Conservation (phyloP, 2,113 vertebrate genomes). For the Scytalopus superciliaris region DNA sequence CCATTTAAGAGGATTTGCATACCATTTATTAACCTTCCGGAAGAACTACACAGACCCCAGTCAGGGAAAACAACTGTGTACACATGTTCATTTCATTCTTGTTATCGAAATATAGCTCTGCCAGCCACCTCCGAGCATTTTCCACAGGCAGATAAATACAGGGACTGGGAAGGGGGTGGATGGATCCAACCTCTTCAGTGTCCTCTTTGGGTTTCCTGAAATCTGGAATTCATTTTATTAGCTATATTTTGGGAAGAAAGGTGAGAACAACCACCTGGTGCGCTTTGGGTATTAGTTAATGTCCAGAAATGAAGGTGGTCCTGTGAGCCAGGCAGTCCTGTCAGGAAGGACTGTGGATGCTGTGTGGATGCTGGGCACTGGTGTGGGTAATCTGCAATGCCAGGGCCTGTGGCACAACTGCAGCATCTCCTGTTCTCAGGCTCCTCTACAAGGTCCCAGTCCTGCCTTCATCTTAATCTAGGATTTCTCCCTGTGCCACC, state of each 20-base stretch:
- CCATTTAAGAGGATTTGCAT: slow-evolving; percentile 70
- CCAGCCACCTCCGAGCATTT: neutral
- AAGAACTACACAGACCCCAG: slow-evolving; percentile 37
- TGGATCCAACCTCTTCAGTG: neutral
- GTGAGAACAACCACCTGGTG: neutral
- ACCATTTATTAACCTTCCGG: slow-evolving; percentile 54
- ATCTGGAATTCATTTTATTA: neutral
- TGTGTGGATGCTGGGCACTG: neutral
- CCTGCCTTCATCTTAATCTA: neutral
- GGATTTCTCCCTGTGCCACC: neutral
- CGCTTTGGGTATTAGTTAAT: neutral
- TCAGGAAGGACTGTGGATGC: fast-evolving
- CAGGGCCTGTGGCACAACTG: neutral
- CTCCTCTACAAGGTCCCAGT: neutral
- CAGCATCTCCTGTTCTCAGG: neutral
- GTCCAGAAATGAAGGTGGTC: neutral
- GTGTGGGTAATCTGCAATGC: neutral
- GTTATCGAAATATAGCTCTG: neutral
- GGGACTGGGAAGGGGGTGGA: neutral
- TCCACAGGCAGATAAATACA: neutral
- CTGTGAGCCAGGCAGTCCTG: fast-evolving
- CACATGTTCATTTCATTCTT: slow-evolving; percentile 20
- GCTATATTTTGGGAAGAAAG: neutral
- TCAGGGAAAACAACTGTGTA: slow-evolving; percentile 51
- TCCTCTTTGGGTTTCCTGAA: neutral